phyloP scores from a whole-genome alignment of 1,140 invertebrate genomes.

The Eufriesea mexicana region DNA sequence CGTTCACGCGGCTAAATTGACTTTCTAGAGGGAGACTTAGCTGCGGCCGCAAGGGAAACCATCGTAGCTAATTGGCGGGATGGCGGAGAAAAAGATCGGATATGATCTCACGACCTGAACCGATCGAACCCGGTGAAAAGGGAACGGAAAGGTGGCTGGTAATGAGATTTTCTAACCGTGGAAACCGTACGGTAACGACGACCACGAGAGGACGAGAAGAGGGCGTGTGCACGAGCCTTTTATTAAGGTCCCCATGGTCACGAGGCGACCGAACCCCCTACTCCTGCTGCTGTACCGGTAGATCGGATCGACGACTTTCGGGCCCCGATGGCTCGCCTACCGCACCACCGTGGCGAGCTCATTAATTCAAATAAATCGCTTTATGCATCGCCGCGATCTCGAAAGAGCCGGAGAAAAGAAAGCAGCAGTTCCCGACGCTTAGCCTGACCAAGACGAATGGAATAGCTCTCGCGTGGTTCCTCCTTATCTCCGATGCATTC shows the following conservation, averaged over 20 bases:
- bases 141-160: conserved; percentile 35
- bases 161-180: conserved; percentile 75
- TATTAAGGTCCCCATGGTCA: conserved; percentile 71
- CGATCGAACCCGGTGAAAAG: conserved; percentile 1
- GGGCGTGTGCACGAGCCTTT: conserved; percentile 51
- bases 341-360: conserved; percentile 70
- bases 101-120: conserved; percentile 59
- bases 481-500: conserved; percentile 72
- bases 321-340: conserved; percentile 27
- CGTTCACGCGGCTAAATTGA: conserved; percentile 55
- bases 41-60: conserved; percentile 50
- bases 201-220: conserved; percentile 31
- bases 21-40: conserved; percentile 53
- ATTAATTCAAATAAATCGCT: conserved; percentile 81
- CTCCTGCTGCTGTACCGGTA: conserved; percentile 19
- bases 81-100: conserved; percentile 23
- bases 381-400: conserved; percentile 76
- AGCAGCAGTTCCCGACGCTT: conserved; percentile 65
- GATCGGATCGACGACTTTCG: conserved; percentile 76
- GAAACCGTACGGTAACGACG: conserved; percentile 57
- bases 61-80: conserved; percentile 59
- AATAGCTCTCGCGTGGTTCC: conserved; percentile 61
- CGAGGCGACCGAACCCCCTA: conserved; percentile 48
- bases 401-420: conserved; percentile 48
- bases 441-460: conserved; percentile 76